Evolutionary conservation across 2,113 vertebrate genomes (phyloP).

Genomic region (Cyrtonyx montezumae): DNA sequence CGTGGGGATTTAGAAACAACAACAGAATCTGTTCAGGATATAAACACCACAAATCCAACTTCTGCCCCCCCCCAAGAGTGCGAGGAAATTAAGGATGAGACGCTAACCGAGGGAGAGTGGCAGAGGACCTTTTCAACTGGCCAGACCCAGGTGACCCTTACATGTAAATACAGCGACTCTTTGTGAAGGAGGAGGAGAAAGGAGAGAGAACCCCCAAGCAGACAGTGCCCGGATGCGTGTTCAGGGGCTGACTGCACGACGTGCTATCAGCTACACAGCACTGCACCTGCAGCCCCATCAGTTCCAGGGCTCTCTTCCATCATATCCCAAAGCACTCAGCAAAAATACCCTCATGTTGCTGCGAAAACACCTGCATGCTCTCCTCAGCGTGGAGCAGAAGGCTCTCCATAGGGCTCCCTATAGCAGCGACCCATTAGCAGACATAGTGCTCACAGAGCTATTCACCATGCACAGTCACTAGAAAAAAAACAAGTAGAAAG

Average conservation of each 20-base stretch:
- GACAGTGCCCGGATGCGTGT: background rate
- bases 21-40: rapidly evolving
- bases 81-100: background rate
- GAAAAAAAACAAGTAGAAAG: background rate
- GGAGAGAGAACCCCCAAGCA: background rate
- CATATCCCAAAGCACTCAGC: background rate
- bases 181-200: background rate
- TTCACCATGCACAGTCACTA: background rate
- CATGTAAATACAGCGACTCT: background rate
- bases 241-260: background rate
- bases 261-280: background rate
- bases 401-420: background rate
- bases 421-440: background rate
- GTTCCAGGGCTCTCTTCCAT: background rate
- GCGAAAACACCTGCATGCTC: background rate
- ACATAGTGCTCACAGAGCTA: background rate
- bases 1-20: background rate
- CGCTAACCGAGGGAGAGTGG: background rate
- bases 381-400: background rate
- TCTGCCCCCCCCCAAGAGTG: background rate
- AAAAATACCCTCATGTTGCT: rapidly evolving
- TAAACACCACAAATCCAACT: background rate
- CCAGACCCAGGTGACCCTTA: background rate
- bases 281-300: background rate
- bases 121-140: background rate